Percentiles rank a stretch among this genome's conserved stretches.
phyloP scores from a whole-genome alignment of 2,888 invertebrate genomes.

The Urechis unicinctus region DNA sequence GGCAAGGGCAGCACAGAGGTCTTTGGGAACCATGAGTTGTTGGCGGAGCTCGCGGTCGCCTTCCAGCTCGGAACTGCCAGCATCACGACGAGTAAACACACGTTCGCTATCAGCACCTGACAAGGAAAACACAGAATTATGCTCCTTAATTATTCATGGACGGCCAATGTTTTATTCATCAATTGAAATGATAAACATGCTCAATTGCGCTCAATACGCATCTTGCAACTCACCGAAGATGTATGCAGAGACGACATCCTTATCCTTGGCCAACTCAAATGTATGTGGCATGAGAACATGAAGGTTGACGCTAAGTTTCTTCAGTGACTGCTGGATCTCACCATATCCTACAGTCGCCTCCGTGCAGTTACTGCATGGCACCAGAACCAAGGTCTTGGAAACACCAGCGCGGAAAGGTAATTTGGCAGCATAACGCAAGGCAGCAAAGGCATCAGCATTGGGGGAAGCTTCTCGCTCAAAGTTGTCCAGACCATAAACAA shows the following conservation, averaged over 20 bases:
- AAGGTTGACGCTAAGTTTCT: constrained; percentile 15
- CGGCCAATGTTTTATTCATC: too few species aligned
- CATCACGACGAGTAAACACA: constrained; percentile 76
- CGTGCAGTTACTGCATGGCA: constrained; percentile 74
- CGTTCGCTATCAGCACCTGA: constrained; percentile 49
- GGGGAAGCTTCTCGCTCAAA: constrained; percentile 14
- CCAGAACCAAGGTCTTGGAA: constrained; percentile 71
- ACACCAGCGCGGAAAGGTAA: constrained; percentile 72
- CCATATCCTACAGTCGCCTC: constrained; percentile 22
- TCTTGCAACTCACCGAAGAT: constrained; percentile 18
- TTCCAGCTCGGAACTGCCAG: constrained; percentile 55
- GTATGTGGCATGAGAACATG: constrained; percentile 17
- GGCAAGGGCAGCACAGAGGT: constrained; percentile 62
- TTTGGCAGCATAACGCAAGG: constrained; percentile 60
- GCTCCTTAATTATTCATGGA: too few species aligned
- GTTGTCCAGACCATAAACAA: constrained; percentile 11
- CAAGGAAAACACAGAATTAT: neutral
- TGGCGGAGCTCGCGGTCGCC: constrained; percentile 67
- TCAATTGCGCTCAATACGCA: neutral
- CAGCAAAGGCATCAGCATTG: constrained; percentile 49
- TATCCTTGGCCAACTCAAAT: constrained; percentile 13
- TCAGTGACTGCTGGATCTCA: constrained; percentile 14
- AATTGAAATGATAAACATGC: neutral
- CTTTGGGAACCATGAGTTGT: constrained; percentile 26
- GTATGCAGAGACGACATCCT: constrained; percentile 13